phyloP scores from a whole-genome alignment of 2,797 vertebrate species.

The Cynodonichthys magdalenae region DNA sequence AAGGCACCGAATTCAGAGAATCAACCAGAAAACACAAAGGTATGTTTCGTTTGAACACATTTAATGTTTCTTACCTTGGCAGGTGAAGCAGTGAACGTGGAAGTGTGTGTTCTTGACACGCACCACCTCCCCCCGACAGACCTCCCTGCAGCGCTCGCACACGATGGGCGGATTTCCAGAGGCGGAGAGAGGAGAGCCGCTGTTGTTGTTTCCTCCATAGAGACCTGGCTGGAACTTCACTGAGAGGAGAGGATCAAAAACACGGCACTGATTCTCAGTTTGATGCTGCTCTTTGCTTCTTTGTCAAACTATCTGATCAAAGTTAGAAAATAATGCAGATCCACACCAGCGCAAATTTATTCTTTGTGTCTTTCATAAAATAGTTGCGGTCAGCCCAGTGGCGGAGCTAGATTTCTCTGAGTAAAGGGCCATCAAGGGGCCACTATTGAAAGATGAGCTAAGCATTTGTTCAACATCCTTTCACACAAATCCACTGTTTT shows the following conservation, averaged over 20 bases:
- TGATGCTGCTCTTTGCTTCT: constrained; percentile 1
- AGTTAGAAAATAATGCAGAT: constrained; percentile 12
- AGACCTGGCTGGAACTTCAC: constrained; percentile 69
- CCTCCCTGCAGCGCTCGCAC: constrained; percentile 91
- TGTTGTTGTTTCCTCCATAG: constrained; percentile 67
- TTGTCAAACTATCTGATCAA: constrained; percentile 32
- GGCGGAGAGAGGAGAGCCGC: constrained; percentile 62
- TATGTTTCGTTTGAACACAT: neutral
- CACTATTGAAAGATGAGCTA: too few relatives aligned
- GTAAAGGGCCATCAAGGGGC: too few relatives aligned
- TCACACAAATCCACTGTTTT: too few relatives aligned
- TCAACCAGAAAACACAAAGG: too few relatives aligned
- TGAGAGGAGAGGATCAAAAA: constrained; percentile 32
- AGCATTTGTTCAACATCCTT: too few relatives aligned
- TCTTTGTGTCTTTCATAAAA: too few relatives aligned
- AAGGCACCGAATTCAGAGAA: too few relatives aligned
- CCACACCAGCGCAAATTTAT: neutral
- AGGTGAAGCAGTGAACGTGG: constrained; percentile 96
- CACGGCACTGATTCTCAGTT: constrained; percentile 16
- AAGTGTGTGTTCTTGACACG: constrained; percentile 95
- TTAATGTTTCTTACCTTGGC: constrained; percentile 87
- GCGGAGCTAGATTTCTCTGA: too few relatives aligned
- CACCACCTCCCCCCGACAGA: constrained; percentile 95
- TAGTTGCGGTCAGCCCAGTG: too few relatives aligned
- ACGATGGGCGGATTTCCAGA: constrained; percentile 82